Conservation (phyloP, 2,888 invertebrate genomes). For the Ischnura elegans region DNA sequence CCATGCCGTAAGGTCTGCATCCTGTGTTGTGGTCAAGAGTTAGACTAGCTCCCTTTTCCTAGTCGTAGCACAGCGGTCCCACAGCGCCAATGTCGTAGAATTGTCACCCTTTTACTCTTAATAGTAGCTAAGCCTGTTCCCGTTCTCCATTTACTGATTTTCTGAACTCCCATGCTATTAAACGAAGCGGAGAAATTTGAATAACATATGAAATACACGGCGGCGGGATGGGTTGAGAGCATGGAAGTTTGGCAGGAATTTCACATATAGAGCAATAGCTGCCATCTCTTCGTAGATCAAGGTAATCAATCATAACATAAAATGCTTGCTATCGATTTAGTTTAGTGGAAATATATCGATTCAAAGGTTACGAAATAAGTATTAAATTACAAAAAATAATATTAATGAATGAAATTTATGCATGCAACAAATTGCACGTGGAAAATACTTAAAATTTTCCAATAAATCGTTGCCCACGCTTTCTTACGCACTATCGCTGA, state of each 20-base stretch:
- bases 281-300: too few species aligned
- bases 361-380: too few species aligned
- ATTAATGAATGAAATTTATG: too few species aligned
- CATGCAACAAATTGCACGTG: too few species aligned
- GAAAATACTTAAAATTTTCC: too few species aligned
- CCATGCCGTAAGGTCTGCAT: not conserved
- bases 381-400: too few species aligned
- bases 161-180: not conserved
- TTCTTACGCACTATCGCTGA: too few species aligned
- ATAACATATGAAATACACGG: not conserved
- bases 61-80: not conserved
- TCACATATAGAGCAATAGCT: too few species aligned
- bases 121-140: not conserved
- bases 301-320: too few species aligned
- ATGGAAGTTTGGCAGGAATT: not conserved
- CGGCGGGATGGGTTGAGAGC: not conserved
- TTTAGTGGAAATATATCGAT: too few species aligned
- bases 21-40: not conserved
- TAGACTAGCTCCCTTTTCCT: not conserved
- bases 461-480: too few species aligned
- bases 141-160: not conserved
- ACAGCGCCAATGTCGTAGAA: not conserved
- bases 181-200: not conserved
- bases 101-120: not conserved
- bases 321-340: too few species aligned